phyloP scores from a whole-genome alignment of 2,888 invertebrate genomes.

The Euphydryas editha region DNA sequence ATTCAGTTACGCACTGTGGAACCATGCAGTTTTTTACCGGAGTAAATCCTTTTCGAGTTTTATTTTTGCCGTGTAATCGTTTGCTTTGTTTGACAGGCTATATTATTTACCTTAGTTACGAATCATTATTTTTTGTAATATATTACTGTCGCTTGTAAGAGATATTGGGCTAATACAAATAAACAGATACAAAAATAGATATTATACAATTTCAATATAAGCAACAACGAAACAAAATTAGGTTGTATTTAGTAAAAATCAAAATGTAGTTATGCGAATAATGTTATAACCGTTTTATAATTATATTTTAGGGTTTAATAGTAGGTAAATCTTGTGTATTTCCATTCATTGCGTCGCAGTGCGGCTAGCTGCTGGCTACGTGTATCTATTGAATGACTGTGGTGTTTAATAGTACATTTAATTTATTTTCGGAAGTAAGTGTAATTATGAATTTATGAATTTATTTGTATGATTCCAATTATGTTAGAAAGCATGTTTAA shows the following conservation, averaged over 20 bases:
- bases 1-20: constrained; percentile 26
- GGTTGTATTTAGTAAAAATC: neutral
- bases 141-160: too few species aligned
- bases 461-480: too few species aligned
- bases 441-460: neutral
- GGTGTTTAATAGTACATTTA: neutral
- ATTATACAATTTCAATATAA: too few species aligned
- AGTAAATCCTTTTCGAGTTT: constrained; percentile 19
- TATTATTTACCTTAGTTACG: neutral
- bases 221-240: too few species aligned
- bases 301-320: constrained; percentile 6
- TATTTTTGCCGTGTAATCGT: constrained; percentile 14
- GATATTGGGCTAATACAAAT: too few species aligned
- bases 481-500: too few species aligned
- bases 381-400: constrained; percentile 28
- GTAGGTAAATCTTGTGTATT: constrained; percentile 15
- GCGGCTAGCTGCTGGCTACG: constrained; percentile 55
- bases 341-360: constrained; percentile 64
- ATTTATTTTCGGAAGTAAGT: neutral
- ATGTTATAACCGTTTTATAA: neutral
- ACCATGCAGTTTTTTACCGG: constrained; percentile 18
- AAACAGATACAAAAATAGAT: too few species aligned
- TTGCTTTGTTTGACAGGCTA: neutral
- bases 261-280: neutral
- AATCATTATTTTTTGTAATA: neutral